Base-by-base conservation (phyloP, 2,888 invertebrate species). In the Dioctria rufipes region DNA sequence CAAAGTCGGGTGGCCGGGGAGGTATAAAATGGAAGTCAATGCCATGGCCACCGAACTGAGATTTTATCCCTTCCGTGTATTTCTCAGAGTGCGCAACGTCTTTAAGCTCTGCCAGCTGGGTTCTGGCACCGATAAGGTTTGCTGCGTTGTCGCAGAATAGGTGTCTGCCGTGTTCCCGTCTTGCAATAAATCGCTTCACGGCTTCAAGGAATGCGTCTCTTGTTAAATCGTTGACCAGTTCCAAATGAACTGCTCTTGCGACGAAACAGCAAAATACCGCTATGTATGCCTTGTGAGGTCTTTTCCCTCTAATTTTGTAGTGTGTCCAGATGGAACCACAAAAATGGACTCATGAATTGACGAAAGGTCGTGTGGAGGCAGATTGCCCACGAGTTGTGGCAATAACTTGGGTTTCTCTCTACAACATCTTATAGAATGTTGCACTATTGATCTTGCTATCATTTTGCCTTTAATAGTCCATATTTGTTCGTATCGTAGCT, bases 341-440 rank as follows among this genome's bases (percentile, higher is more conserved):
- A 42, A 69, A 82, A 40, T 81, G 80, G 39, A 82, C 78, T 8
- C 80, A 83, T 54, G 80, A 40, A 37, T 80, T 78, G 5, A 80
- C 54, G 66, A 83, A 81, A 63, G 81, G 80, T 9, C 82, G 54
- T 42, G 82, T 75, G n/a, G 80, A 65, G 86, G 85, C 40, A 86
- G 80, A 80, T 85, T 79, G n/a, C 84, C 85, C 85, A 86, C 85
- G 2, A 84, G 40, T 65, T 85, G 85, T 11, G 66, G 60, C 13
- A 80, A 11, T 25, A 80, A 3, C 25, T 77, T 78, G 25, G 82
- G 82, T 51, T 81, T 83, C 5, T 81, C 80, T 67, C 78, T 78
- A 42, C 69, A 78, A 65, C 84, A 84, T 46, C 49, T 75, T 1
- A 84, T 25, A 61, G 83, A 85, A n/a, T 81, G 65, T 60, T 82